These are phyloP conservation scores for Erythrocercus mccallii DNA, from an alignment of 2,113 vertebrate genomes.

Conservation along the genomic window DNA sequence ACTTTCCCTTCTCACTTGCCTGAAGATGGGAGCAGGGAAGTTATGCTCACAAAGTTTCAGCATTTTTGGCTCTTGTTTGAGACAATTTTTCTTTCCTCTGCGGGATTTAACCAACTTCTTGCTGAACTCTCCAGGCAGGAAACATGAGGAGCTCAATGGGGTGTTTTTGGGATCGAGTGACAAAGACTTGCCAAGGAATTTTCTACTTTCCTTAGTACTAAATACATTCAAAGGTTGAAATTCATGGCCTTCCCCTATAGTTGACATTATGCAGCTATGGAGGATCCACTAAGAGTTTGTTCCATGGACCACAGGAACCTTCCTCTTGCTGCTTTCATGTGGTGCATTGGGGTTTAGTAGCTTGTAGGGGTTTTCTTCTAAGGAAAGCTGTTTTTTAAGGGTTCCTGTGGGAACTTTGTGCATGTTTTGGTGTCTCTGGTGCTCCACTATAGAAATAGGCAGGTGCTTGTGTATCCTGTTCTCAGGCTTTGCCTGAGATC, in stretches of 20 bases:
- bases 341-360: not conserved
- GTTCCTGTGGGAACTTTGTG: not conserved
- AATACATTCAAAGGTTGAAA: not conserved
- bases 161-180: rapidly evolving
- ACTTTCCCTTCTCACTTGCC: not conserved
- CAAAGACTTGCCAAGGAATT: not conserved
- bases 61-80: not conserved
- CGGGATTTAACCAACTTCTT: not conserved
- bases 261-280: not conserved
- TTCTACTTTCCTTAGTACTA: not conserved
- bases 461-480: not conserved
- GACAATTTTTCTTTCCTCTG: not conserved
- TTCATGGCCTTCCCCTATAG: not conserved
- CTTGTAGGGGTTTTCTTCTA: not conserved
- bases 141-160: not conserved
- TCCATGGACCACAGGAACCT: not conserved
- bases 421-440: not conserved
- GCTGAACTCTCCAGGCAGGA: not conserved
- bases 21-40: not conserved
- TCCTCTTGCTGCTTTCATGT: not conserved
- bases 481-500: not conserved
- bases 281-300: not conserved
- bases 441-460: rapidly evolving
- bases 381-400: not conserved
- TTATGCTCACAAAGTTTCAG: not conserved